These are phyloP conservation scores for Regulus satrapa DNA, from an alignment of 2,113 vertebrate species.

Conservation along the genomic window DNA sequence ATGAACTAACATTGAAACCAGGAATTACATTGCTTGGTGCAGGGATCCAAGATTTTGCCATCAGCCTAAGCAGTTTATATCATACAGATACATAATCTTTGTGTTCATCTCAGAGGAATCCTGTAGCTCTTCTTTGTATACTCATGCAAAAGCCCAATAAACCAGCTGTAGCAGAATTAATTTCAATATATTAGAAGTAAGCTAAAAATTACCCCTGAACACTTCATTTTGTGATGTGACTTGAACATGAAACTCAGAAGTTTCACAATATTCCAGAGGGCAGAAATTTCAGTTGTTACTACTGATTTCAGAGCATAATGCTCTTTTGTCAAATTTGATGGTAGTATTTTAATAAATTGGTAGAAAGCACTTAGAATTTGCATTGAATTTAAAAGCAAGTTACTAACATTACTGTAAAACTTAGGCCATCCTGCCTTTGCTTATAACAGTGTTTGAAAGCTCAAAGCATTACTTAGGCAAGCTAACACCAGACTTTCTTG, in stretches of 20 bases:
- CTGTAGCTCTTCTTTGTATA: neutral
- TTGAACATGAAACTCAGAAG: neutral
- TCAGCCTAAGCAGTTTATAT: neutral
- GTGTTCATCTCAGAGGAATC: neutral
- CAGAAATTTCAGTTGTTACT: neutral
- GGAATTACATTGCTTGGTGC: rapidly evolving
- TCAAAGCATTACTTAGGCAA: neutral
- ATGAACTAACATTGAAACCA: neutral
- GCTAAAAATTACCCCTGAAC: neutral
- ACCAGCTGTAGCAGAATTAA: neutral
- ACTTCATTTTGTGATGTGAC: neutral
- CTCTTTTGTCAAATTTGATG: neutral
- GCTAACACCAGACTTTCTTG: neutral
- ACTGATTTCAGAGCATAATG: neutral
- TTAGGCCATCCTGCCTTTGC: neutral
- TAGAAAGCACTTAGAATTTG: neutral
- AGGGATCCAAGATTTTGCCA: neutral
- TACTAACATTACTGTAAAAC: neutral
- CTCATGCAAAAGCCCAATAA: neutral
- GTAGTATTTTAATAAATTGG: neutral
- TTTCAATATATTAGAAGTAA: neutral
- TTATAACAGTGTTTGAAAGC: neutral
- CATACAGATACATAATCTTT: neutral
- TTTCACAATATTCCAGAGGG: neutral
- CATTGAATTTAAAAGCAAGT: neutral